Evolutionary conservation across 2,888 invertebrate species (phyloP).

Genomic region (Tiphia femorata): DNA sequence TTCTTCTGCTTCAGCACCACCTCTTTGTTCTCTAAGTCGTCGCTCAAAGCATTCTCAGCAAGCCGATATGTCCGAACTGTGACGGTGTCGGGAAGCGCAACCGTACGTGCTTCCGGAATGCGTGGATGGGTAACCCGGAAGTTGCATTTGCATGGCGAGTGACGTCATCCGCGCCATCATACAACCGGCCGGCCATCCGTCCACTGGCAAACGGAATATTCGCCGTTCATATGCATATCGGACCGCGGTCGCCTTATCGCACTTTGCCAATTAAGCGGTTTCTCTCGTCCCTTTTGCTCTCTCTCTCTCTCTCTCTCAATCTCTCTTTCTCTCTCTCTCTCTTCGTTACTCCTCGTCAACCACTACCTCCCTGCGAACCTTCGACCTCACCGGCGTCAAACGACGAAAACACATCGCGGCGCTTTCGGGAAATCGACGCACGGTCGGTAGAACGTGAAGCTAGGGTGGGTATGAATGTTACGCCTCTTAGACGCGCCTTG

Average conservation of each 20-base stretch:
- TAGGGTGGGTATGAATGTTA: not conserved
- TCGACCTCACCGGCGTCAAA: constrained; percentile 1
- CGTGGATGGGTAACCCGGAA: constrained; percentile 21
- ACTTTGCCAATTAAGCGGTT: constrained; percentile 57
- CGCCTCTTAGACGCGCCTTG: constrained; percentile 16
- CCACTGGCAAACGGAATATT: constrained; percentile 52
- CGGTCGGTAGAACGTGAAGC: constrained; percentile 5
- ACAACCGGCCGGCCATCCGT: too few species aligned
- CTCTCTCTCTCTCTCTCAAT: not conserved
- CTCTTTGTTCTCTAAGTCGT: too few species aligned
- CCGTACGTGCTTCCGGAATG: not conserved
- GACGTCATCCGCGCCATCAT: too few species aligned
- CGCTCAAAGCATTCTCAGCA: too few species aligned
- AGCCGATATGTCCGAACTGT: constrained; percentile 20
- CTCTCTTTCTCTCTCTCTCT: not conserved
- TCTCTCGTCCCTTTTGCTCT: constrained; percentile 6
- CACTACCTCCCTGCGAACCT: not conserved
- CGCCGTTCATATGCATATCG: constrained; percentile 61
- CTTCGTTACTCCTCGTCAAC: not conserved
- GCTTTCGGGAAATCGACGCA: constrained; percentile 30
- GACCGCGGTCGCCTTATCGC: constrained; percentile 56
- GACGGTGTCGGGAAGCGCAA: not conserved
- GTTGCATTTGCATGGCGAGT: constrained; percentile 51
- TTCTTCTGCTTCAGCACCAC: too few species aligned
- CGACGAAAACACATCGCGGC: constrained; percentile 31